Evolutionary conservation across 2,888 invertebrate species (phyloP).

Genomic region (Napeogenes sylphis): DNA sequence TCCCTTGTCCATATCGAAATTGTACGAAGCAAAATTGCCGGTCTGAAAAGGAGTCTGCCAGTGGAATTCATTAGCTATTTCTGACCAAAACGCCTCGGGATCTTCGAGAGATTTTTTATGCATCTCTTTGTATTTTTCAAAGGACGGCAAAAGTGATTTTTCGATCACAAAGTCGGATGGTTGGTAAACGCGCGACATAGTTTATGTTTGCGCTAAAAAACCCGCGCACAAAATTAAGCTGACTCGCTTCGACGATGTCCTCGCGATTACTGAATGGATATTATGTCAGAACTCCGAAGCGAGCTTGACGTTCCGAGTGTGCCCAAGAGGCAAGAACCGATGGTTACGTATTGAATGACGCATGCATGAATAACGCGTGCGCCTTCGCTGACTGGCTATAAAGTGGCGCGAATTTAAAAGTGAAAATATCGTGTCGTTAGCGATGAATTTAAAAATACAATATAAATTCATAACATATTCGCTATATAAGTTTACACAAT

Average conservation of each 20-base stretch:
- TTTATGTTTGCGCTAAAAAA: conserved; percentile 38
- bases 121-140: conserved; percentile 88
- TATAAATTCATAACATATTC: too few relatives aligned
- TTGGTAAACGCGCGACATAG: conserved; percentile 82
- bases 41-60: conserved; percentile 90
- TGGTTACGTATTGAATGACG: conserved; percentile 46
- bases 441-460: neutral
- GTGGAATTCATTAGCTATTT: conserved; percentile 94
- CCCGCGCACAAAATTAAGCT: conserved; percentile 26
- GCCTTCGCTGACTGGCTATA: conserved; percentile 32
- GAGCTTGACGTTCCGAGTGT: conserved; percentile 31
- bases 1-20: conserved; percentile 93
- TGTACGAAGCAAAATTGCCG: conserved; percentile 90
- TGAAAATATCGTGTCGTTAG: conserved; percentile 8
- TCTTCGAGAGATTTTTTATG: conserved; percentile 91
- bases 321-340: conserved; percentile 30
- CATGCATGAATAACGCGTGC: conserved; percentile 57
- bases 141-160: conserved; percentile 75
- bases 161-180: conserved; percentile 81
- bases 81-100: conserved; percentile 95
- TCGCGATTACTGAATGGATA: conserved; percentile 41
- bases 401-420: conserved; percentile 23
- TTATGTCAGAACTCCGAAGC: conserved; percentile 11
- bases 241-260: conserved; percentile 29
- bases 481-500: too few relatives aligned